Evolutionary conservation across 2,888 invertebrate genomes (phyloP).

Genomic region (Phrixothrix hirtus): DNA sequence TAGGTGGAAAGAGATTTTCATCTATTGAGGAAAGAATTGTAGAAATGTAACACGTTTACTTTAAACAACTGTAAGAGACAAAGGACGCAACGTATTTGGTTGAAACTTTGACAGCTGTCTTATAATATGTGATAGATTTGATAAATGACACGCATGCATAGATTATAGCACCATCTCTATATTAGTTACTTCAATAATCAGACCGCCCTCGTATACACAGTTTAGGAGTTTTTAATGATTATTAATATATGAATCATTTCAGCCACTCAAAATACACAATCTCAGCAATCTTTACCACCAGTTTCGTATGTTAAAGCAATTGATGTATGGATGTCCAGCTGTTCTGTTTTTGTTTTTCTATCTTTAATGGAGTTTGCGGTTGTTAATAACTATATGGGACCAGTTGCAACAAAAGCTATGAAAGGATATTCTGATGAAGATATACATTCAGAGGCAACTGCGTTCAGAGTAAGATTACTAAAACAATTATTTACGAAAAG

Average conservation of each 20-base stretch:
- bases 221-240: background rate
- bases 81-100: too few species aligned
- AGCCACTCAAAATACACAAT: constrained; percentile 92
- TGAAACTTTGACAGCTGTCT: too few species aligned
- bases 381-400: constrained; percentile 85
- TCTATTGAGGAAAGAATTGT: too few species aligned
- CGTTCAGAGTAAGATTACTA: constrained; percentile 72
- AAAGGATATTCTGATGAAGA: constrained; percentile 89
- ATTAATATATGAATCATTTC: constrained; percentile 34
- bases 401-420: constrained; percentile 86
- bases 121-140: too few species aligned
- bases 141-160: too few species aligned
- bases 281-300: constrained; percentile 85
- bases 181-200: too few species aligned
- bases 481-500: too few species aligned
- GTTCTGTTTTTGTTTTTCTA: constrained; percentile 88
- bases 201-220: too few species aligned
- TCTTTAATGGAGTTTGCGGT: constrained; percentile 89
- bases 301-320: constrained; percentile 93
- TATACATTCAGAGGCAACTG: constrained; percentile 70
- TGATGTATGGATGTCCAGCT: constrained; percentile 91
- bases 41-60: too few species aligned
- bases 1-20: too few species aligned
- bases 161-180: too few species aligned
- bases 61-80: too few species aligned